These are phyloP conservation scores for Nanger granti DNA, from an alignment of 2,113 vertebrate species.

Conservation along the genomic window DNA sequence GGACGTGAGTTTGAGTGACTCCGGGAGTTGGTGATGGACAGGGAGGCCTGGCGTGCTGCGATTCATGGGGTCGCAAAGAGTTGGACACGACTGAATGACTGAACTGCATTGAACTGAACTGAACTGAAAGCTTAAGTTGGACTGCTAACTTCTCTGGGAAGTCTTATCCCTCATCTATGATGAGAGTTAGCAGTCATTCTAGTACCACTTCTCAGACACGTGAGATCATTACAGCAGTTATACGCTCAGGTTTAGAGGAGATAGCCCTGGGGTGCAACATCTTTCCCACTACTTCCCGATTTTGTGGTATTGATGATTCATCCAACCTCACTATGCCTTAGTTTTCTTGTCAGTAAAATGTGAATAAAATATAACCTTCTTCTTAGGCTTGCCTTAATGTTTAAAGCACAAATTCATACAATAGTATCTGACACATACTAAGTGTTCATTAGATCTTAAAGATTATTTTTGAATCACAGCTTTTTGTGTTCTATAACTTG, in stretches of 20 bases:
- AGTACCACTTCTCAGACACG: not conserved
- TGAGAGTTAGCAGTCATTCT: not conserved
- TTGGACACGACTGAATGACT: too few species aligned
- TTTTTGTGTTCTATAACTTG: not conserved
- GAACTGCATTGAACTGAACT: too few species aligned
- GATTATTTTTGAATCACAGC: not conserved
- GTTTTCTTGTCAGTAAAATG: not conserved
- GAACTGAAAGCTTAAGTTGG: not conserved
- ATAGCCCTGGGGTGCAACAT: not conserved
- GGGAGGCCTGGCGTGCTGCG: too few species aligned
- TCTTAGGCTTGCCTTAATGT: not conserved
- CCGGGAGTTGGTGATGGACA: too few species aligned
- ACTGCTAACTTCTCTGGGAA: not conserved
- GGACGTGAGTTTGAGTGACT: too few species aligned
- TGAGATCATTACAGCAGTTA: not conserved
- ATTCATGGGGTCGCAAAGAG: too few species aligned
- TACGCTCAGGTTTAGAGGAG: not conserved
- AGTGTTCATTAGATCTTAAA: not conserved
- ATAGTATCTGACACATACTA: not conserved
- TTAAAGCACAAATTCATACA: not conserved
- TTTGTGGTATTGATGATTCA: not conserved
- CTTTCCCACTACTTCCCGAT: not conserved
- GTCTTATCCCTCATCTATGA: too few species aligned
- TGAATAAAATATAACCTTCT: not conserved
- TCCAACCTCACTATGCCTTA: not conserved